These are phyloP conservation scores for Drosophila melanogaster DNA, from an alignment of 1,140 invertebrate species.

Conservation along the genomic window Release_6_plus_ISO1_MT NT_033777.3:19256501-19257000, in stretches of 20 bases:
- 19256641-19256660: constrained; percentile 1
- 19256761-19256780: constrained; percentile 31
- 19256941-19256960: background rate
- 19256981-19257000: constrained; percentile 1
- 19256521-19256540: constrained; percentile 41
- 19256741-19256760: constrained; percentile 30
- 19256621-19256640: constrained; percentile 9
- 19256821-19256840: constrained; percentile 21
- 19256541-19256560: constrained; percentile 31
- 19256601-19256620: constrained; percentile 46
- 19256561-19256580: constrained; percentile 62
- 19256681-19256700: constrained; percentile 42
- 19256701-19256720: constrained; percentile 76
- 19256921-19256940: constrained; percentile 30
- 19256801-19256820: constrained; percentile 37
- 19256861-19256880: constrained; percentile 56
- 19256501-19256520: constrained; percentile 52
- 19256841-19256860: constrained; percentile 13
- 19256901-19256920: constrained; percentile 32
- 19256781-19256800: constrained; percentile 2
- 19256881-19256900: constrained; percentile 72
- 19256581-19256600: constrained; percentile 60
- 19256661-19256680: constrained; percentile 33
- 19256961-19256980: constrained; percentile 24
- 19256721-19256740: constrained; percentile 33